Evolutionary conservation across 2,797 vertebrate genomes (phyloP), one percentile per base, ranked within the genome.

Genomic region (Salmo trutta): DNA sequence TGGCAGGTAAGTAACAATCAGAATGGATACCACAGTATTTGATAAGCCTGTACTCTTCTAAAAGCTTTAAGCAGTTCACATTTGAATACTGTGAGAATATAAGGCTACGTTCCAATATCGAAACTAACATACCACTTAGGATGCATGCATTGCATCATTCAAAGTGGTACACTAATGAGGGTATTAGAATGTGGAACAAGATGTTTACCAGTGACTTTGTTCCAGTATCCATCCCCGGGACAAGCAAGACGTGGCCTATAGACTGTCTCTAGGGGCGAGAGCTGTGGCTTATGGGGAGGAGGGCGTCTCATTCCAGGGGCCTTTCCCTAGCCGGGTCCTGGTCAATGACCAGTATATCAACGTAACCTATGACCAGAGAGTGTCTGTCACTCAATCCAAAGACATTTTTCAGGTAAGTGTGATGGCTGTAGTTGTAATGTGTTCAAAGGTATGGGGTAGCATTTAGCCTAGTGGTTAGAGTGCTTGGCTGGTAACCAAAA

Each of bases 151-250:
- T 47, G 41, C 10, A 1, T 47, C 3, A 19, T 64, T 27, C 21
- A 12, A 64, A 64, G 56, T 6, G 15, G 19, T 59, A n/a, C 2
- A n/a, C n/a, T n/a, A 0, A 59, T 59, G 17, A 19, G 19, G n/a
- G 8, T 59, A 8, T 59, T 21, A 21, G 3, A 47, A 47, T 47
- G 16, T 24, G 17, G 27, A 19, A 36, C 10, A 12, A 24, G 21
- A 24, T 21, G 24, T 64, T 64, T 64, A 53, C 3, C 16, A 56
- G 31, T 71, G 21, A 15, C 62, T 8, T 71, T 77, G 5, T 82
- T 84, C 27, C 85, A 99, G 97, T 16, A 91, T 98, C 86, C 97
- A 99, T 83, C 96, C 97, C 1, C 86, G 95, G 24, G 94, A 97
- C 89, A 99, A 98, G 84, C 93, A 95, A 90, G 96, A 93, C 0